phyloP scores from a whole-genome alignment of 2,113 vertebrate genomes.

The Porphyrio hochstetteri region DNA sequence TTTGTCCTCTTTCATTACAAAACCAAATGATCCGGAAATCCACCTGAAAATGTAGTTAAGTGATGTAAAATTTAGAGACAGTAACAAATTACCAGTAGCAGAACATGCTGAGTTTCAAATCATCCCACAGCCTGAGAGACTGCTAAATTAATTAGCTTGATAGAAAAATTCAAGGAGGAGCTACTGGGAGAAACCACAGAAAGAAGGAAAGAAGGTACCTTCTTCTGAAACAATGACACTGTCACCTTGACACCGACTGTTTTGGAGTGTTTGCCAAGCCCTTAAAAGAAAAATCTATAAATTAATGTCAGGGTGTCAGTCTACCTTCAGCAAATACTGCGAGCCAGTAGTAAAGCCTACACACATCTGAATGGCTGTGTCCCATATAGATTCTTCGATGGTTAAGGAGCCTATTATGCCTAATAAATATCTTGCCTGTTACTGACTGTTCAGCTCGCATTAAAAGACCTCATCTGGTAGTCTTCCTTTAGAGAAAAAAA shows the following conservation, averaged over 20 bases:
- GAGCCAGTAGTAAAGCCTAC: background rate
- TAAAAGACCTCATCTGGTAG: background rate
- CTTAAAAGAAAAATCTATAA: background rate
- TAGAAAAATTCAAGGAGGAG: background rate
- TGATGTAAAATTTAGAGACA: background rate
- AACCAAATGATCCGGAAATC: background rate
- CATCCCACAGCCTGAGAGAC: background rate
- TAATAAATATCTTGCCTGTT: slow-evolving; percentile 17
- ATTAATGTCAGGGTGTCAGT: background rate
- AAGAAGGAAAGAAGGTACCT: background rate
- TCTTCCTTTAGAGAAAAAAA: slow-evolving; percentile 40
- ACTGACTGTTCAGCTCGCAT: background rate
- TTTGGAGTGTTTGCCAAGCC: background rate
- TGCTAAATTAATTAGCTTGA: background rate
- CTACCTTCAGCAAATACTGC: background rate
- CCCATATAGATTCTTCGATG: background rate
- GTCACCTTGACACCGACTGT: background rate
- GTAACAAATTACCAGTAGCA: background rate
- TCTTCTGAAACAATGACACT: background rate
- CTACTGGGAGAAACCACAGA: background rate
- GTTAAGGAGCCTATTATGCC: background rate
- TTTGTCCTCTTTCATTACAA: background rate
- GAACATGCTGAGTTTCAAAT: slow-evolving; percentile 13
- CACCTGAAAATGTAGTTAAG: background rate
- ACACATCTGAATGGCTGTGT: background rate